Conservation (phyloP, 2,113 vertebrate genomes). For the Gavia stellata region DNA sequence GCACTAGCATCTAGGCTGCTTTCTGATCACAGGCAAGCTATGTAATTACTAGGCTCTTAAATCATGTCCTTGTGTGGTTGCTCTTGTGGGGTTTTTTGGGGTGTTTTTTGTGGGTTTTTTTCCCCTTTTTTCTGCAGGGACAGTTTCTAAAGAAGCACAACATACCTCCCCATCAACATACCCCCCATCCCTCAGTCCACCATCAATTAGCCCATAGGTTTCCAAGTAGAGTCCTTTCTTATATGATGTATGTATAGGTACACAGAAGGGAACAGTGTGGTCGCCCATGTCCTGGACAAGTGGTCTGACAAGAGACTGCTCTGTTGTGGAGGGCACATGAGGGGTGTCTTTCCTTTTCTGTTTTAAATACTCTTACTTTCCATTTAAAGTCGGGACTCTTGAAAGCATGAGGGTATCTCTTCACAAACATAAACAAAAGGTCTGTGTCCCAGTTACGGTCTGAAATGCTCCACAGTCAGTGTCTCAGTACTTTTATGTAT, state of each 20-base stretch:
- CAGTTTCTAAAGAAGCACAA: not conserved
- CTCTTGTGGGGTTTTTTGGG: not conserved
- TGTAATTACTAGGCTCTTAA: not conserved
- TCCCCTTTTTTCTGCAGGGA: not conserved
- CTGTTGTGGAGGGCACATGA: not conserved
- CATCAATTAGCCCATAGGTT: not conserved
- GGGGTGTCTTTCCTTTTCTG: not conserved
- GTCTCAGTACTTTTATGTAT: not conserved
- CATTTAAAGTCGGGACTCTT: not conserved
- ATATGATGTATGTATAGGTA: not conserved
- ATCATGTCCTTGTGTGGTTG: not conserved
- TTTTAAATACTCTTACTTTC: not conserved
- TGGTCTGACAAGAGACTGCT: not conserved
- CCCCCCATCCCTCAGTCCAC: not conserved
- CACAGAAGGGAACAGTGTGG: not conserved
- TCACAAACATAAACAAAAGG: fast-evolving
- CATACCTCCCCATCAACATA: not conserved
- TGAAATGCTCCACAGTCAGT: not conserved
- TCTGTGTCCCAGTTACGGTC: not conserved
- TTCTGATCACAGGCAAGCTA: not conserved
- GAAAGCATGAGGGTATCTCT: not conserved
- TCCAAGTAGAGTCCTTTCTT: not conserved
- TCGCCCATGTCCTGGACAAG: not conserved
- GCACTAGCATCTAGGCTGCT: not conserved
- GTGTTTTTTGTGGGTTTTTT: not conserved